These are phyloP conservation scores for Sebastes nivosus DNA, from an alignment of 2,797 vertebrate species.

Conservation along the genomic window DNA sequence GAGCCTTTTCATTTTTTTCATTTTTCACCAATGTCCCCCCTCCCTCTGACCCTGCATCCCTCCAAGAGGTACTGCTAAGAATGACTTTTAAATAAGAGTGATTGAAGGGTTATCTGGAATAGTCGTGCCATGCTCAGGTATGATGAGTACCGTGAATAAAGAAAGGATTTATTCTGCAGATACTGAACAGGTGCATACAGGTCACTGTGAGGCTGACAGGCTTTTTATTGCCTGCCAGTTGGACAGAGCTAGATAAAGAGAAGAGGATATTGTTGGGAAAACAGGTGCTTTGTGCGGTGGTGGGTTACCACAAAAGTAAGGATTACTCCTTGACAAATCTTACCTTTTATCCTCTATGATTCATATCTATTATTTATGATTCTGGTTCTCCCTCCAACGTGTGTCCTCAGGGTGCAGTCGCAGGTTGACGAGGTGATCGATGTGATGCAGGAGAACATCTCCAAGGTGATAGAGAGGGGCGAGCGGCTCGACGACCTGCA, in stretches of 20 bases:
- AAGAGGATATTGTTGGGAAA: background rate
- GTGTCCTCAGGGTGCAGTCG: slow-evolving; percentile 90
- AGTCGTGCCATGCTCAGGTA: background rate
- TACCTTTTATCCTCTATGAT: background rate
- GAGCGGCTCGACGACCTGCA: slow-evolving; percentile 97
- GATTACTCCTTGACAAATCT: background rate
- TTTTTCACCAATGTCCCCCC: background rate
- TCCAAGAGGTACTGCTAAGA: background rate
- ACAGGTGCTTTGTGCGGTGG: background rate
- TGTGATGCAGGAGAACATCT: slow-evolving; percentile 99
- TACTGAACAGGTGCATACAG: background rate
- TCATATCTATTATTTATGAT: background rate
- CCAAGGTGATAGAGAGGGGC: slow-evolving; percentile 97
- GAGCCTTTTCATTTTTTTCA: background rate
- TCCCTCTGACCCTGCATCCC: background rate
- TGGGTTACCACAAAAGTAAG: background rate
- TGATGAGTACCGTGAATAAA: background rate
- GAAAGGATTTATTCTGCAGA: slow-evolving; percentile 14
- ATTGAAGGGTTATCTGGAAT: slow-evolving; percentile 5
- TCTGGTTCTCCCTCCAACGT: background rate
- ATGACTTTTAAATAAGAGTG: background rate
- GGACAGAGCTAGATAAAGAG: background rate
- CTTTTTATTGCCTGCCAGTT: slow-evolving; percentile 26
- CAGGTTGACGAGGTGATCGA: slow-evolving; percentile 99
- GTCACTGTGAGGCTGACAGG: background rate